Evolutionary conservation across 2,888 invertebrate species (phyloP).

Genomic region (Corbicula japonica): DNA sequence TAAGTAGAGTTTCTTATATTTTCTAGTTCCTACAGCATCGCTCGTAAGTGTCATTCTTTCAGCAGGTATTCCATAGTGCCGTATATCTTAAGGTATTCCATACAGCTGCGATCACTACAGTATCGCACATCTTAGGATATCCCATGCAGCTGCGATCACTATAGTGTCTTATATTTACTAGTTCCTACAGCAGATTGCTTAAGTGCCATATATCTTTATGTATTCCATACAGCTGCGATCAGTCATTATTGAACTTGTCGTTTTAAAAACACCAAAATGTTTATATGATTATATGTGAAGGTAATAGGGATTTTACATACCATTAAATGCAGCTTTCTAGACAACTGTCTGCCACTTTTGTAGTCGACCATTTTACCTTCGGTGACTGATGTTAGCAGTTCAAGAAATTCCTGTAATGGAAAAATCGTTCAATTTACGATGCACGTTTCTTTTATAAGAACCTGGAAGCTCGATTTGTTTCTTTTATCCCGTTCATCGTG

Average conservation of each 20-base stretch:
- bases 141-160: not conserved
- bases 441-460: not conserved
- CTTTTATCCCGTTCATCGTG: no score
- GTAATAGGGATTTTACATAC: not conserved
- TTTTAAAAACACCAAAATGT: not conserved
- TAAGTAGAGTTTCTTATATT: no score
- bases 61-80: no score
- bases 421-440: not conserved
- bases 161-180: not conserved
- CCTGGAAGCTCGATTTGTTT: no score
- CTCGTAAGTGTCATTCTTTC: no score
- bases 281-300: not conserved
- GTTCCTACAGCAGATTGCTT: not conserved
- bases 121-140: not conserved
- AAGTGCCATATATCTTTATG: not conserved
- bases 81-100: no score
- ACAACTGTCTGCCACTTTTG: constrained; percentile 6
- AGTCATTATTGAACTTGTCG: not conserved
- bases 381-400: not conserved
- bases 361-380: constrained; percentile 16
- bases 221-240: not conserved
- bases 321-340: constrained; percentile 1
- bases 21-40: no score
- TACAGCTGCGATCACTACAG: no score
- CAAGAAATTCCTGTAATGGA: constrained; percentile 13